Evolutionary conservation across 2,113 vertebrate species (phyloP).

Genomic region (Falco punctatus): DNA sequence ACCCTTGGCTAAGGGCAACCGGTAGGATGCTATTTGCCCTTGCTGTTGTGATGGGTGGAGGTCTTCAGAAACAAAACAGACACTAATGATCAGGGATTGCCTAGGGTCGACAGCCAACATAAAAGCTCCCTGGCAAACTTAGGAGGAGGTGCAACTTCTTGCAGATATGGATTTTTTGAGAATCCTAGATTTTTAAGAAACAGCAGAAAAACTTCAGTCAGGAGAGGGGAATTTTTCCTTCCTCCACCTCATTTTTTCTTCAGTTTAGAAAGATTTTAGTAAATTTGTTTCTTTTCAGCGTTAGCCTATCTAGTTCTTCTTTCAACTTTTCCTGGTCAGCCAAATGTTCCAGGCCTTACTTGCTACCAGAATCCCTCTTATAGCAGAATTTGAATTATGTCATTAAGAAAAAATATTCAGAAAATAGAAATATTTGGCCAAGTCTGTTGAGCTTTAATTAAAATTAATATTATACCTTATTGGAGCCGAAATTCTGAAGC

Average conservation of each 20-base stretch:
- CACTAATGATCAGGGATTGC: background rate
- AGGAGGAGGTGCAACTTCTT: background rate
- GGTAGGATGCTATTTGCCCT: background rate
- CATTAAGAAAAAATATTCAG: constrained; percentile 70
- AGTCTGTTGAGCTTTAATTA: constrained; percentile 77
- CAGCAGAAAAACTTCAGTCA: background rate
- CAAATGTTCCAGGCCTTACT: constrained; percentile 4
- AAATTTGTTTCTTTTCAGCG: background rate
- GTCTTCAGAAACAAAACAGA: background rate
- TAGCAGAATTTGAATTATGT: constrained; percentile 46
- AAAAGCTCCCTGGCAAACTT: background rate
- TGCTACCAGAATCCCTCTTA: constrained; percentile 1
- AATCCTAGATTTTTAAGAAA: background rate
- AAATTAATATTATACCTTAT: constrained; percentile 81
- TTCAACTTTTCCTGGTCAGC: background rate
- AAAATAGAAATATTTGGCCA: constrained; percentile 79
- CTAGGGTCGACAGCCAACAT: background rate
- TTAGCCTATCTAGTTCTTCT: background rate
- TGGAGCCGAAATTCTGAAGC: constrained; percentile 68
- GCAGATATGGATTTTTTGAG: background rate
- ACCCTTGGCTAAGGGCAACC: background rate
- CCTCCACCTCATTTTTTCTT: background rate
- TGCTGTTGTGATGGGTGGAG: background rate
- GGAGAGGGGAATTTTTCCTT: background rate
- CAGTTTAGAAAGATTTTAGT: background rate